Evolutionary conservation across 1,140 invertebrate species (phyloP).

Genomic region (Venustaconcha ellipsiformis): DNA sequence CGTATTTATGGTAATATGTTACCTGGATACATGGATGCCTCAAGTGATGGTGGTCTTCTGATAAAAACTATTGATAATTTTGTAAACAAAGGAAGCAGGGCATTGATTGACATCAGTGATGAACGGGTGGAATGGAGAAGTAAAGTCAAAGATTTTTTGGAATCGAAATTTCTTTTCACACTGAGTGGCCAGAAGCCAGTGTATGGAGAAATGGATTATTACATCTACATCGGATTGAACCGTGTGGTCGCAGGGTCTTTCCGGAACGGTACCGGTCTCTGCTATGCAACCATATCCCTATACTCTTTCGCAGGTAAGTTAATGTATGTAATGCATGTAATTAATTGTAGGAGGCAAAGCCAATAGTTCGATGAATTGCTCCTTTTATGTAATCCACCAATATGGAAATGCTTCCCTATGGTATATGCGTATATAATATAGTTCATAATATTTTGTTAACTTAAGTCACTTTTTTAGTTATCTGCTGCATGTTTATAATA

Average conservation of each 20-base stretch:
- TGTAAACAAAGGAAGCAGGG: constrained; percentile 52
- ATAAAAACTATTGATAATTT: constrained; percentile 59
- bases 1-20: constrained; percentile 62
- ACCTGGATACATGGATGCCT: constrained; percentile 60
- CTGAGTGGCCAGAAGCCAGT: constrained; percentile 51
- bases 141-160: constrained; percentile 49
- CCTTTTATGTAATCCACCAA: no score
- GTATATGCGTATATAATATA: no score
- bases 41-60: constrained; percentile 59
- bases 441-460: no score
- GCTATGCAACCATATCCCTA: constrained; percentile 56
- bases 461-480: no score
- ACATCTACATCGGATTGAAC: constrained; percentile 64
- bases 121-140: constrained; percentile 60
- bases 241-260: constrained; percentile 60
- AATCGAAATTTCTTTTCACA: constrained; percentile 60
- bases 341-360: no score
- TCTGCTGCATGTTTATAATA: no score
- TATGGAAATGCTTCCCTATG: no score
- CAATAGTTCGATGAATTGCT: no score
- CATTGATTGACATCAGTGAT: constrained; percentile 56
- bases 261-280: constrained; percentile 63
- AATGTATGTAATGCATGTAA: no score
- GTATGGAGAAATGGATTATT: constrained; percentile 46
- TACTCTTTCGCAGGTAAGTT: constrained; percentile 35